A percentile compares a stretch with the other conserved stretches of the same genome.
These are phyloP conservation scores for Protonemura montana DNA, from an alignment of 2,888 invertebrate species.

Conservation along the genomic window DNA sequence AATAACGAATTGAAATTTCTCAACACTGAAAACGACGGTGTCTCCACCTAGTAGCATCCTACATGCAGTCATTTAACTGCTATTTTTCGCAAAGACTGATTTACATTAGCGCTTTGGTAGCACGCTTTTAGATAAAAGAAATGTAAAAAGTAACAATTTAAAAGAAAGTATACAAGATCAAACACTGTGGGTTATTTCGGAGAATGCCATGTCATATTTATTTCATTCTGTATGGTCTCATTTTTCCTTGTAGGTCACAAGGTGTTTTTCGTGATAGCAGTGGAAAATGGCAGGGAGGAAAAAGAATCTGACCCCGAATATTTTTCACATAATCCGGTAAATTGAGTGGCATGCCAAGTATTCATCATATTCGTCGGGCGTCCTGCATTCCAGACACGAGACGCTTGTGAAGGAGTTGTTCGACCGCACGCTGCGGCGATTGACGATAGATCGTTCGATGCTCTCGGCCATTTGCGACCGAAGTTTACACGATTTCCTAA, in stretches of 20 bases:
- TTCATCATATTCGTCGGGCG: background rate
- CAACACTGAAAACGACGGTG: too few species aligned
- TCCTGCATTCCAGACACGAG: background rate
- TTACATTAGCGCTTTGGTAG: too few species aligned
- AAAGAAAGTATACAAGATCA: too few species aligned
- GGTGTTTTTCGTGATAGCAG: background rate
- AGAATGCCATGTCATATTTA: background rate
- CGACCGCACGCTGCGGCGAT: background rate
- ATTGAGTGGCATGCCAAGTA: conserved; percentile 12
- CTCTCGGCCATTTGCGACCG: background rate
- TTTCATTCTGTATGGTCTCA: background rate
- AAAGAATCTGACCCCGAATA: background rate
- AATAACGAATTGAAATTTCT: too few species aligned
- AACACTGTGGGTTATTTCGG: too few species aligned
- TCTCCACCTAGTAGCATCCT: too few species aligned
- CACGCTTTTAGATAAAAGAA: background rate
- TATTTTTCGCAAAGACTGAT: too few species aligned
- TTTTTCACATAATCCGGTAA: background rate
- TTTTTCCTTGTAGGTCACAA: background rate
- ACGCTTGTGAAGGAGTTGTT: background rate
- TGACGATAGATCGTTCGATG: background rate
- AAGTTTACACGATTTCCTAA: background rate
- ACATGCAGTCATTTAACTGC: too few species aligned
- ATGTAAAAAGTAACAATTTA: background rate
- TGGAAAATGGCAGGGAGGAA: background rate